Base-by-base conservation (phyloP, 1,140 invertebrate species). In the Drosophila sp. region DNA sequence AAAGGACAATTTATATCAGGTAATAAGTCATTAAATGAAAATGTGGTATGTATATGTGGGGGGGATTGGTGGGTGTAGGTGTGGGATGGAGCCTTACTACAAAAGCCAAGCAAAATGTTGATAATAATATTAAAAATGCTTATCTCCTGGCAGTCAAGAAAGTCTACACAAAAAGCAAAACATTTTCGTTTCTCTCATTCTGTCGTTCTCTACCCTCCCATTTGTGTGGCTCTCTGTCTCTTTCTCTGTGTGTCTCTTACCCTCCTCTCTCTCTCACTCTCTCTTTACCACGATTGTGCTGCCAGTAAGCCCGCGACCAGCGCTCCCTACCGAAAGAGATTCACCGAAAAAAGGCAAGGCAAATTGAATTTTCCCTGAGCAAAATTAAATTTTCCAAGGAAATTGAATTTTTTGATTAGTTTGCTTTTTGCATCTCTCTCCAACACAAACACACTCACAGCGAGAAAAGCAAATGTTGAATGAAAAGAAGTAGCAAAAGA, bases 401-500 rank as follows among this genome's bases (percentile, higher is more conserved):
- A 89, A 89, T 89, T 89, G 84, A 89, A 89, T 89, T 89, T 89
- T 89, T 89, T 89, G 84, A 89, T 89, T 89, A 89, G 84, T 89
- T 89, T 89, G 84, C 84, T 84, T 89, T 87, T 87, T 87, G 84
- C 84, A 87, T 87, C 73, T 84, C 84, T 32, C 77, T 84, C 54
- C 66, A 40, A 79, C 82, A 60, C 66, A 77, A 68, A 76, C 72
- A 76, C 63, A 70, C 63, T 67, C 64, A 67, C 47, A 75, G 40
- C 29, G 55, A 64, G 54, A 55, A 83, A 66, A 80, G 68, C 66
- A 80, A 84, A 80, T 79, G 76, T 77, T 72, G 63, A 76, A 76
- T 64, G 58, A 66, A 55, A 40, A 70, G 80, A 35, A 75, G 76
- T 27, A 66, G 69, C 62, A 55, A 6, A 50, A 65, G 33, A 60